Percentiles rank a stretch among this genome's conserved stretches.
Evolutionary conservation across 1,140 invertebrate species (phyloP).

Genomic region (Panagrolaimus sp.): DNA sequence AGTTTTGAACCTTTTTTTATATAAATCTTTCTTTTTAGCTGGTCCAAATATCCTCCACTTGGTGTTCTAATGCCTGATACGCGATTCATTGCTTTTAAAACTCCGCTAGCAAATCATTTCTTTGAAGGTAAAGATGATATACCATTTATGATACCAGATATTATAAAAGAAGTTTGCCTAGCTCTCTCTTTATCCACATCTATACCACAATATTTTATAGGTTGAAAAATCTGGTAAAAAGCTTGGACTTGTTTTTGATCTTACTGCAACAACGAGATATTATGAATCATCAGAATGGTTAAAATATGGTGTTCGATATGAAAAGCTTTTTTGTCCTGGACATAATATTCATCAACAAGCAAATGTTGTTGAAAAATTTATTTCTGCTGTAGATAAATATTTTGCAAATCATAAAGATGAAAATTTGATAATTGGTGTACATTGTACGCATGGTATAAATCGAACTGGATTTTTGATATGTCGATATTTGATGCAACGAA

Average conservation of each 20-base stretch:
- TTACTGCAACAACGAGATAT: conserved; percentile 68
- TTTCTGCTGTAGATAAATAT: conserved; percentile 18
- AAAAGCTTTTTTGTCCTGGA: conserved; percentile 61
- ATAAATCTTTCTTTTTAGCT: background rate
- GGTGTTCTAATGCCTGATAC: background rate
- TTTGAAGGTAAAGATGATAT: background rate
- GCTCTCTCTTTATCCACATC: background rate
- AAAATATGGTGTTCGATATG: conserved; percentile 58
- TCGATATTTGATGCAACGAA: conserved; percentile 47
- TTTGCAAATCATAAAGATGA: background rate
- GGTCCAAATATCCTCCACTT: background rate
- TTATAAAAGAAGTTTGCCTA: background rate
- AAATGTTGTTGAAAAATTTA: conserved; percentile 29
- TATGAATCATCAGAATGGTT: conserved; percentile 60
- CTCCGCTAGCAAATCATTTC: background rate
- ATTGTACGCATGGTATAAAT: conserved; percentile 64
- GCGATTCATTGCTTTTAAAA: conserved; percentile 2
- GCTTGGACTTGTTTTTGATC: conserved; percentile 67
- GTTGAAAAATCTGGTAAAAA: conserved; percentile 25
- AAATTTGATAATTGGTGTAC: background rate
- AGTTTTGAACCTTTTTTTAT: no score
- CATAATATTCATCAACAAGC: conserved; percentile 54
- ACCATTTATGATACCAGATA: background rate
- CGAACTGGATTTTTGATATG: conserved; percentile 80
- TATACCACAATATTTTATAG: background rate